Conservation (phyloP, 1,140 invertebrate genomes). For the Drosophila subpulchrella region DNA sequence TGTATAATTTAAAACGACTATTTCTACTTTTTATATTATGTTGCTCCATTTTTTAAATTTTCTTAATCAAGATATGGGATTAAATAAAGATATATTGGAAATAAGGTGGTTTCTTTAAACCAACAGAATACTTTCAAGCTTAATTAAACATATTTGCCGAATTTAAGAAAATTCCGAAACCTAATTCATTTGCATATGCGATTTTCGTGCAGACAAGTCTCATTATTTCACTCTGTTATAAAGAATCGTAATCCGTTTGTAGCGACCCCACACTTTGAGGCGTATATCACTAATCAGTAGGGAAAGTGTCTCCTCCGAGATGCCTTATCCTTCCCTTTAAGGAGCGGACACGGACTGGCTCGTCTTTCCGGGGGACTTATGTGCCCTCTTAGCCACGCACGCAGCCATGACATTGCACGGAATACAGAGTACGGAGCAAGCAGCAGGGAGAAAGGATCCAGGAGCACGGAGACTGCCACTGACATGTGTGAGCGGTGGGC, state of each 20-base stretch:
- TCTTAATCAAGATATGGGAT: too few species aligned
- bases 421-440: constrained; percentile 5
- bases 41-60: not conserved
- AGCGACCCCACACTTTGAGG: constrained; percentile 6
- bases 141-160: not conserved
- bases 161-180: not conserved
- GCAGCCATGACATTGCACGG: constrained; percentile 62
- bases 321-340: constrained; percentile 9
- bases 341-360: constrained; percentile 37
- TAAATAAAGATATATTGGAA: too few species aligned
- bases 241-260: constrained; percentile 18
- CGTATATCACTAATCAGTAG: constrained; percentile 52
- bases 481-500: constrained; percentile 27
- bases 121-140: not conserved
- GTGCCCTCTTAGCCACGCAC: constrained; percentile 64
- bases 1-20: not conserved
- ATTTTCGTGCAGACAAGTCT: not conserved
- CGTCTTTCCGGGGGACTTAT: constrained; percentile 59
- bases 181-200: constrained; percentile 7
- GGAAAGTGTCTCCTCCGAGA: constrained; percentile 17
- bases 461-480: constrained; percentile 16
- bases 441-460: not conserved
- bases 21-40: not conserved
- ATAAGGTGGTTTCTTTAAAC: too few species aligned
- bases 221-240: constrained; percentile 8